Evolutionary conservation across 2,113 vertebrate genomes (phyloP), one percentile per base, ranked within the genome.

Genomic region (Thamnaconus septentrionalis): DNA sequence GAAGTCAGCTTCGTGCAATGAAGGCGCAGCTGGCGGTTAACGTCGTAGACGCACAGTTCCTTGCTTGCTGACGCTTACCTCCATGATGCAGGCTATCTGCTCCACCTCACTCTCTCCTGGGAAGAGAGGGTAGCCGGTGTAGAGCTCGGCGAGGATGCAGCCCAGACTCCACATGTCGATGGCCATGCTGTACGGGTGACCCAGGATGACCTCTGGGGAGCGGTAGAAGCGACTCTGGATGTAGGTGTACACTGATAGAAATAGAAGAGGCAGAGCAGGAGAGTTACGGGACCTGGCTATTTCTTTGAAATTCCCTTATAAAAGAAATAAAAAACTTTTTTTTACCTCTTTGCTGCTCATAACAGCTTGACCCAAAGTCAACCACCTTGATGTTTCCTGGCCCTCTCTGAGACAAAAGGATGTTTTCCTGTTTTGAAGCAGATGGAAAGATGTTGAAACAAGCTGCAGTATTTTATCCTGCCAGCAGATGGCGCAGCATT

Each of bases 141-240:
- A 92, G 44, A 98, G 88, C 78, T 98, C 96, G 0, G 93, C 95
- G 69, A 95, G 89, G 82, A 98, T 97, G 80, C 96, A 98, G 59
- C 96, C 96, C 75, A 98, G 87, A 65, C 95, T 98, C 96, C 96
- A 98, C 96, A 98, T 97, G 65, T 98, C 96, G 7, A 98, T 96
- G 78, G 96, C 94, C 91, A 93, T 94, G 81, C 93, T 92, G 72
- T 98, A 98, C n/a, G 94, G 91, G 46, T 94, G 94, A 45, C 96
- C 96, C 81, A 98, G 91, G 76, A 98, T 96, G 77, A 98, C 96
- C 79, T 98, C 96, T 0, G 96, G 96, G 0, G 96, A 96, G 62
- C 95, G 93, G 81, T 98, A 98, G 90, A 98, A 98, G 1, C 94
- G 91, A 75, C 95, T 98, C 88, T 98, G 96, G 81, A 98, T 95